Evolutionary conservation across 2,888 invertebrate species (phyloP), one percentile per base, ranked within the genome.

Genomic region (Anthophora plumipes): DNA sequence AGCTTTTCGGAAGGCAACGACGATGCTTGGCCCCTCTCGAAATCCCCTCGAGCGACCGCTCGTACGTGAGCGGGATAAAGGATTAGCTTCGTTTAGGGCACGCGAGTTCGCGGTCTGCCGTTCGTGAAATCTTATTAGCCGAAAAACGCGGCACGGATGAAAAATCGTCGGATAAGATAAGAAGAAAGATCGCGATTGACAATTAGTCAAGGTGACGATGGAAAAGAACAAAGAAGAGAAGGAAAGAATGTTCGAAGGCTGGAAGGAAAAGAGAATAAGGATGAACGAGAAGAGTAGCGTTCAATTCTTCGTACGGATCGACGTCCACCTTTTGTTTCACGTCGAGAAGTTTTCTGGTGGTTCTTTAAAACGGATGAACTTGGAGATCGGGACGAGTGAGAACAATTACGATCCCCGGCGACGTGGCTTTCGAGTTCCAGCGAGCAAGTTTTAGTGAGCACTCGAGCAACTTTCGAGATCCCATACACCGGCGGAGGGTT

Each of bases 31-130:
- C 52, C 17, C 60, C 55, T 43, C 60, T 77, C 69, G 79, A 85
- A 85, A 85, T 84, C 77, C 74, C 52, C 78, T 73, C 72, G 60
- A 79, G 73, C 55, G 41, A 72, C 73, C 61, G 37, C 64, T 41
- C 57, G 72, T 82, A 84, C 86, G 80, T 86, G 86, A 76, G 80
- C 84, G 46, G 82, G 74, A 82, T 86, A 76, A 84, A 60, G 84
- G 86, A 84, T 86, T 67, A 72, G 59, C 31, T 54, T 77, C 74
- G 76, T 82, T 83, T 77, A 72, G 81, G 63, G 46, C 61, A 77
- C 71, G 68, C 72, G 68, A 78, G 59, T 4, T 46, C 74, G 64
- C 55, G 67, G 59, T 9, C 11, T 46, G 67, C 69, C 20, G 25
- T 39, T 69, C 59, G 63, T 77, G 71, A 78, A 77, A 85, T 81